Evolutionary conservation across 1,140 invertebrate genomes (phyloP), one percentile per base, ranked within the genome.

Genomic region (Paramacrobiotus metropolitanus): DNA sequence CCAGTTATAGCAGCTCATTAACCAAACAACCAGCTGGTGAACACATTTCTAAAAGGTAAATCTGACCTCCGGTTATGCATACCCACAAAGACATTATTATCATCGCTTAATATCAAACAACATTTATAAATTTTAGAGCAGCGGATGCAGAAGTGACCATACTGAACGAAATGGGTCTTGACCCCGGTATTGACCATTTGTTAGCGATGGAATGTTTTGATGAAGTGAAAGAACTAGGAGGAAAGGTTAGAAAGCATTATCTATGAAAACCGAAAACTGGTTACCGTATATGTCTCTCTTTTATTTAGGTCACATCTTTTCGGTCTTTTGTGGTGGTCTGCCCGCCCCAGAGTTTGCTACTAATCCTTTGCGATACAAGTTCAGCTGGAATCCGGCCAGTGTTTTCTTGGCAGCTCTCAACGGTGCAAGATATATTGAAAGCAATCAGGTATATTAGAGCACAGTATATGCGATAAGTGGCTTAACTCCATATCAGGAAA

Each of bases 151-250:
- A 85, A 1, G 76, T 97, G 0, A 94, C 89, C 0, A 80, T 96
- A 48, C 74, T 97, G 81, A 95, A 83, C 70, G 94, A 99, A 76
- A 82, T 95, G 0, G 95, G 95, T 2, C 74, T 99, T 2, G 95
- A 99, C 72, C 95, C 95, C 1, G 94, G 93, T 1, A 86, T 99
- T 65, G 95, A 99, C 73, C 95, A 99, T 74, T 77, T 99, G 48
- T 71, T 99, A 59, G 95, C 95, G 0, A 81, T 97, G 73, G 90
- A 99, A 72, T 93, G 87, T 70, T 94, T 99, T 65, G 89, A 97
- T 70, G 83, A 93, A 67, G 80, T 81, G 71, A 85, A 80, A 72
- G 79, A 76, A 73, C 83, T 75, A 72, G 92, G 75, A 9, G 79
- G 79, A 60, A 78, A 77, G 68, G 76, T 78, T 62, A 60, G 63